Evolutionary conservation across 2,113 vertebrate genomes (phyloP), one percentile per base, ranked within the genome.

Genomic region (Thinocorus orbignyianus): DNA sequence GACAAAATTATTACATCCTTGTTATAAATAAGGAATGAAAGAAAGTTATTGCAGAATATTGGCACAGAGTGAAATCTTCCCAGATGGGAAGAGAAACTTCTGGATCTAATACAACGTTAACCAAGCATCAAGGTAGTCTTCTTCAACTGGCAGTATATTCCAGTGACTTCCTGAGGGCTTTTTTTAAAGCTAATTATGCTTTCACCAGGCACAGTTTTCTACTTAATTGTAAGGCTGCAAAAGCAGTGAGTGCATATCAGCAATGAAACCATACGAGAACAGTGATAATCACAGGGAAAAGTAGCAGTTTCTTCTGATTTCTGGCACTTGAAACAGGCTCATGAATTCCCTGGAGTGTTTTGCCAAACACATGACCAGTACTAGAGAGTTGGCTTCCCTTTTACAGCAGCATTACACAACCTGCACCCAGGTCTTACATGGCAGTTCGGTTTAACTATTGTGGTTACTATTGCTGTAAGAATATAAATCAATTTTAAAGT

Each of bases 61-160:
- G 87, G 94, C 86, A 26, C 73, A 88, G 62, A 93, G 69, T 95
- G 89, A 74, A 90, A 82, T 91, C 82, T 95, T 95, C 78, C 80
- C 76, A 81, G 80, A 82, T 85, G 60, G 30, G 88, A 76, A 91
- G 96, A 92, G 96, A 96, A 97, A 88, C 92, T 94, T 97, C 81
- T 97, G 92, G 65, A 71, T 74, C 62, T 55, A 20, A 54, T 91
- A 41, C 91, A 93, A 86, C 42, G 62, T 93, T 93, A 96, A 93
- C 93, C 80, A 90, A 90, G 80, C 91, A 91, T 94, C 77, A 86
- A 55, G 70, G 81, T 93, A 90, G 97, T 95, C 54, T 17, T 95
- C 90, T 48, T 35, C 95, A 96, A 73, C 74, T 85, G 86, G 54
- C 39, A 62, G 85, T 94, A 77, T 93, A 60, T 96, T 92, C 85